Conservation (phyloP, 2,797 vertebrate species). For the Capromys pilorides region DNA sequence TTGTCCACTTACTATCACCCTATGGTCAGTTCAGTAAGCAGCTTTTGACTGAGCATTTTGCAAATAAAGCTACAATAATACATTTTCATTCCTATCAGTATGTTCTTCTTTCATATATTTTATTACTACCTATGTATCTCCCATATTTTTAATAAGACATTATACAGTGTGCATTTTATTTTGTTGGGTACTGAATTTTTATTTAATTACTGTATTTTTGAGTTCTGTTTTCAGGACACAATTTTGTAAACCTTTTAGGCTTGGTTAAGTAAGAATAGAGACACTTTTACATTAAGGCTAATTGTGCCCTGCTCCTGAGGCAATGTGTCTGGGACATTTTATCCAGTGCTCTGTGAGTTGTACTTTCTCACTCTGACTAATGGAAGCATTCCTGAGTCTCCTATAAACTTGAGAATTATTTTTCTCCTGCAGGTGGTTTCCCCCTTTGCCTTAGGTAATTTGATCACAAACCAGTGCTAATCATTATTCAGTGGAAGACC, state of each 20-base stretch:
- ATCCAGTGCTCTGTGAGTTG: not conserved
- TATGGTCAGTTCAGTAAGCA: not conserved
- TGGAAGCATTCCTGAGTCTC: not conserved
- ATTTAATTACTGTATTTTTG: not conserved
- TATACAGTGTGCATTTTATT: constrained; percentile 9
- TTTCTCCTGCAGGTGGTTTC: not conserved
- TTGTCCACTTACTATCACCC: not conserved
- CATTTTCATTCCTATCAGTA: not conserved
- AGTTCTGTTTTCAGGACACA: not conserved
- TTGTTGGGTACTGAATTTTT: not conserved
- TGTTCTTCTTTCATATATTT: not conserved
- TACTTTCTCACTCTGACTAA: not conserved
- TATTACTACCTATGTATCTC: not conserved
- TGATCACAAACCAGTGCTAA: not conserved
- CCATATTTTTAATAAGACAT: constrained; percentile 31
- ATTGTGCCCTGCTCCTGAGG: not conserved
- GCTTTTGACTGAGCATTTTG: not conserved
- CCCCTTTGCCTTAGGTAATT: not conserved
- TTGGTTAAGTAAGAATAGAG: not conserved
- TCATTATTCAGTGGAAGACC: not conserved
- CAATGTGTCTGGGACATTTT: not conserved
- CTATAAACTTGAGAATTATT: not conserved
- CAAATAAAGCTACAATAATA: not conserved
- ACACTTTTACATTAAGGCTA: constrained; percentile 3
- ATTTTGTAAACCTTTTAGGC: constrained; percentile 1